Conservation (phyloP, 2,888 invertebrate species). For the Pediacus dermestoides region DNA sequence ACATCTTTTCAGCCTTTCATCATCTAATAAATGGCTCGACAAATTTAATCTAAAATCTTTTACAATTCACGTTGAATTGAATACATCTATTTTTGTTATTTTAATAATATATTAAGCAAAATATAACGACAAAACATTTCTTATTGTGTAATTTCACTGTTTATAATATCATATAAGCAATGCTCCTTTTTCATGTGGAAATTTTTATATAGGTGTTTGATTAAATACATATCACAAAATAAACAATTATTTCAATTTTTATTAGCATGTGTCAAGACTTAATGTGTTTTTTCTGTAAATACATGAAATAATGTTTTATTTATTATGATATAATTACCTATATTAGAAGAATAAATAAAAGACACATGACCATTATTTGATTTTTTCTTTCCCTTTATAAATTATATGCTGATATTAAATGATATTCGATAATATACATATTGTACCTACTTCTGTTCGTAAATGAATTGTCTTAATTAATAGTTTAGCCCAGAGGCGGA, state of each 20-base stretch:
- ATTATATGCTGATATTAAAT: too few species aligned
- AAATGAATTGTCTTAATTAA: too few species aligned
- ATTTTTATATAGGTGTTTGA: constrained; percentile 45
- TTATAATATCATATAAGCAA: constrained; percentile 28
- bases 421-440: too few species aligned
- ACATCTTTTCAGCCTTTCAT: constrained; percentile 19
- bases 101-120: constrained; percentile 14
- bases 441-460: too few species aligned
- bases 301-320: constrained; percentile 38
- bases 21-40: not conserved
- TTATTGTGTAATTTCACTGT: constrained; percentile 31
- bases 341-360: constrained; percentile 38
- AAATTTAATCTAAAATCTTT: not conserved
- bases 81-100: constrained; percentile 15
- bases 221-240: constrained; percentile 45
- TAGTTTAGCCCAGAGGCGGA: too few species aligned
- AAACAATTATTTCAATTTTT: constrained; percentile 41
- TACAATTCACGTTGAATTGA: too few species aligned
- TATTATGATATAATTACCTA: constrained; percentile 35
- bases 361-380: constrained; percentile 24
- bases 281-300: constrained; percentile 41
- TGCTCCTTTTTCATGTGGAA: constrained; percentile 40
- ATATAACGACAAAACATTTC: constrained; percentile 16
- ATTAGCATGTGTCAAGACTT: constrained; percentile 34
- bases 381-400: constrained; percentile 1